Base-by-base conservation (phyloP, 1,140 invertebrate species). In the Tetragonula clypearis region DNA sequence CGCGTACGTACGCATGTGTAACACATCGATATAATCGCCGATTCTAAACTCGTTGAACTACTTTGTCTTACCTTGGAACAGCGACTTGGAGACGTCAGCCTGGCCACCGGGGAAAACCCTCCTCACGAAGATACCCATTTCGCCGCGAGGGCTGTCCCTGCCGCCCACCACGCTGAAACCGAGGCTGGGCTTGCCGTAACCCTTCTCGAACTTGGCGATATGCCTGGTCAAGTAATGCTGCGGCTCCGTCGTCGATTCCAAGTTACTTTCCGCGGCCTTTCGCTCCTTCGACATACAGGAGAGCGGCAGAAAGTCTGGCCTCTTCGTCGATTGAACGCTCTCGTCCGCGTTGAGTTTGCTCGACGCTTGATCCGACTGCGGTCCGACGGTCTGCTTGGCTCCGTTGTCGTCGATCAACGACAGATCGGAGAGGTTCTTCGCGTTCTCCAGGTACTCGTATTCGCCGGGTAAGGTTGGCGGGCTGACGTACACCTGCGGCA, bases 91-190 rank as follows among this genome's bases (percentile, higher is more conserved):
- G 75, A 97, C 96, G 35, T 97, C 96, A 15, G 97, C 97, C 87
- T 97, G 96, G 2, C 97, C 97, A 66, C 96, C 95, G 17, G 96
- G 96, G 84, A 97, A 96, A 77, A 98, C 96, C 55, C 96, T 96
- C 87, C 97, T 96, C 58, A 97, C 96, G 92, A 97, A 97, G 84
- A 98, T 97, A 0, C 97, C 97, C 95, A 97, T 96, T 76, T 95
- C 95, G 1, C 97, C 97, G 79, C 96, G 95, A 0, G 97, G 96
- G 8, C 97, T 97, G 91, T 97, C 97, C 69, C 95, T 95, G 6
- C 97, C 97, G 3, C 97, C 97, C 21, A 97, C 97, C 77, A 97
- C 97, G 86, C 96, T 97, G 92, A 97, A 97, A 1, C 97, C 97
- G 0, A 97, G 92, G 72, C 96, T 96, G 69, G 97, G 97, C 62